Conservation (phyloP, 2,797 vertebrate genomes). For the Cynodonichthys magdalenae region DNA sequence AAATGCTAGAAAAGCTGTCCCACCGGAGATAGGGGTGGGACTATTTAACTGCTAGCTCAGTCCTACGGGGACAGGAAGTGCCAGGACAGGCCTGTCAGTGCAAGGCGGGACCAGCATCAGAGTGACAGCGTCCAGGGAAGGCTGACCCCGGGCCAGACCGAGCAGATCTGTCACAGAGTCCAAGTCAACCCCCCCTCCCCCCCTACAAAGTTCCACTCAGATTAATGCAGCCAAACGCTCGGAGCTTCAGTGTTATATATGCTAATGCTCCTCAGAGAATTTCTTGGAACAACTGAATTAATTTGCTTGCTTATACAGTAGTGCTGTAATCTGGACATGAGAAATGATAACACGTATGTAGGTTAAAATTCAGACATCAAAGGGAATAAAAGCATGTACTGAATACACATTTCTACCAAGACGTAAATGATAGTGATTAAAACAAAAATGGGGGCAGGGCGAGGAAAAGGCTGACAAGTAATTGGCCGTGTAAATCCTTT, state of each 20-base stretch:
- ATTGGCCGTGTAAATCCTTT: conserved; percentile 5
- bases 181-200: conserved; percentile 49
- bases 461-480: conserved; percentile 11
- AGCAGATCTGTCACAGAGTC: conserved; percentile 64
- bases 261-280: conserved; percentile 50
- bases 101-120: conserved; percentile 51
- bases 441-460: neutral
- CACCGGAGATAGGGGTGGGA: conserved; percentile 16
- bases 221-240: conserved; percentile 58
- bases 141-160: conserved; percentile 51
- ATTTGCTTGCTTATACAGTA: conserved; percentile 56
- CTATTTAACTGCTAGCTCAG: conserved; percentile 43
- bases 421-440: conserved; percentile 7
- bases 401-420: neutral
- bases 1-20: no score
- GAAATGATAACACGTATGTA: conserved; percentile 20
- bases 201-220: conserved; percentile 44
- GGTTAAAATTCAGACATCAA: conserved; percentile 25
- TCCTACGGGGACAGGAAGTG: conserved; percentile 59
- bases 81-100: conserved; percentile 31
- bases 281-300: conserved; percentile 50
- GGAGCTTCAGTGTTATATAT: conserved; percentile 56
- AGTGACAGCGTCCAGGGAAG: conserved; percentile 69
- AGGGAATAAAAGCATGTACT: conserved; percentile 3
- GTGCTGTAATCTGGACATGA: conserved; percentile 7